Percentiles rank a stretch among this genome's conserved stretches.
phyloP scores from a whole-genome alignment of 2,888 invertebrate genomes.

The Schrankia costaestrigalis region DNA sequence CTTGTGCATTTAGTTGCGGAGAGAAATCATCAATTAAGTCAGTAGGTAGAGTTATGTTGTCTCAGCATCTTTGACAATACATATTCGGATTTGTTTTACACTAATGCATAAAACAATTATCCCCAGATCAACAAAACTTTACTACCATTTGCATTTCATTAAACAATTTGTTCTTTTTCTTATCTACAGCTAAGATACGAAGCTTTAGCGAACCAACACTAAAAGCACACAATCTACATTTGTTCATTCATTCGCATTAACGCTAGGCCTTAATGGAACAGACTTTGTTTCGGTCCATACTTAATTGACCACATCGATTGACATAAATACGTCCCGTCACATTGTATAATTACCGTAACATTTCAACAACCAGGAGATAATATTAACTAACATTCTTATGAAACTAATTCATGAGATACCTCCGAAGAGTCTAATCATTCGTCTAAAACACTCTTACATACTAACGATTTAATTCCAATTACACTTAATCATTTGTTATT shows the following conservation, averaged over 20 bases:
- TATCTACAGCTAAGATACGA: constrained; percentile 16
- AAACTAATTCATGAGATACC: constrained; percentile 67
- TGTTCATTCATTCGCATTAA: constrained; percentile 46
- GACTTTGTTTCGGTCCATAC: constrained; percentile 60
- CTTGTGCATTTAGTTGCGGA: no score
- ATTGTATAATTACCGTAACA: constrained; percentile 44
- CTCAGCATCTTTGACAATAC: no score
- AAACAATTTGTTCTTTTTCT: constrained; percentile 1
- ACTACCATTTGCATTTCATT: not conserved
- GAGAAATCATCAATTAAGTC: no score
- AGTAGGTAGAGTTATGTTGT: no score
- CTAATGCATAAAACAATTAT: no score
- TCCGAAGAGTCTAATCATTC: constrained; percentile 54
- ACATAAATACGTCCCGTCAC: constrained; percentile 55
- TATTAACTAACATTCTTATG: constrained; percentile 66
- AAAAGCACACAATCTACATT: constrained; percentile 49
- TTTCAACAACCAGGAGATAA: constrained; percentile 74
- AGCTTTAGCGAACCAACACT: constrained; percentile 35
- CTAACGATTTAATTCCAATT: constrained; percentile 39
- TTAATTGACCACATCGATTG: constrained; percentile 75
- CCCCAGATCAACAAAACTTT: not conserved
- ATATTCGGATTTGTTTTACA: no score
- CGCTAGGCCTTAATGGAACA: constrained; percentile 58
- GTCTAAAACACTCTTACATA: constrained; percentile 55
- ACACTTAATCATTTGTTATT: constrained; percentile 44